Base-by-base conservation (phyloP, 2,888 invertebrate genomes). In the Coremacera marginata region DNA sequence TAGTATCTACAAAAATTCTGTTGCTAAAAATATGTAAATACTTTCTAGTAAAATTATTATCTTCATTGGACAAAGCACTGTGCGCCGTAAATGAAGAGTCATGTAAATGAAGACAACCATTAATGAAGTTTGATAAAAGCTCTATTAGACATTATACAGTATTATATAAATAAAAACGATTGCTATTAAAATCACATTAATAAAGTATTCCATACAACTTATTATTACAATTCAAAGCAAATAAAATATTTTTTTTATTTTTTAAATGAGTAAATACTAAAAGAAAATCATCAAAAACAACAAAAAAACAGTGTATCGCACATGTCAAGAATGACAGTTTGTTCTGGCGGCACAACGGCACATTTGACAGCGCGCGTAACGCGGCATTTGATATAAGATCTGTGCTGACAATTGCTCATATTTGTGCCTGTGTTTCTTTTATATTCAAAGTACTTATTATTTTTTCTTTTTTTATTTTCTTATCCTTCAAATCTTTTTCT, bases 131-230 rank as follows among this genome's bases (percentile, higher is more conserved):
- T n/a, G 9, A 55, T 16, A n/a, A 16, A 55, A 5, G 55, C 55
- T 22, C 7, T 3, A 5, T 16, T 1, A 14, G 62, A 31, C 31
- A 31, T 31, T 31, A 31, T 19, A 25, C 5, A 2, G 8, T 25
- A 11, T 25, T 25, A 19, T 9, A 31, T 25, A 51, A 22, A 70
- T 7, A 70, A 70, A 62, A 52, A 52, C 52, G 31, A 2, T 62
- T 11, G 70, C 14, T 25, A 70, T 70, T 51, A 70, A 70, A 70
- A 70, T 25, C 70, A 27, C 70, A 70, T 70, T 70, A 70, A 14
- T n/a, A 14, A 25, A 25, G 1, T 62, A 31, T 62, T 55, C 9
- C 44, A 44, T 55, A 19, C 22, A 55, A n/a, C n/a, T 55, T 19
- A 19, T 19, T 55, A 55, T 55, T 55, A 55, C 8, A 55, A 44